Conservation (phyloP, 1,140 invertebrate species). For the Heliconius hermathena region DNA sequence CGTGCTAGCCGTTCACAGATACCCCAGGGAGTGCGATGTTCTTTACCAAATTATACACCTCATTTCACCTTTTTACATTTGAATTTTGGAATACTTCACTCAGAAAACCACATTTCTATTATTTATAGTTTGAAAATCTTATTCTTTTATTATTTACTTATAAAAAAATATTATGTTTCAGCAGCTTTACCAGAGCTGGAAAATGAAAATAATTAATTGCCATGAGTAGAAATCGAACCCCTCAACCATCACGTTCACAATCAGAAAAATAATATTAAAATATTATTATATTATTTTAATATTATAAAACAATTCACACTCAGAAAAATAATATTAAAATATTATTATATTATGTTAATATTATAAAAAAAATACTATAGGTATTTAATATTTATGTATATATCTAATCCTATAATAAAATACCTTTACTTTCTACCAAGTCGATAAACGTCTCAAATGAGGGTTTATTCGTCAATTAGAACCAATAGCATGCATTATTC, state of each 20-base stretch:
- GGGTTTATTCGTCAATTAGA: conserved; percentile 36
- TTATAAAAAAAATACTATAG: no score
- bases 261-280: no score
- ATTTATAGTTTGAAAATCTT: background rate
- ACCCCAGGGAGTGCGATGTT: background rate
- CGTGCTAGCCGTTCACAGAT: background rate
- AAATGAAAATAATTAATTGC: no score
- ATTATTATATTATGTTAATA: no score
- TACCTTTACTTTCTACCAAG: background rate
- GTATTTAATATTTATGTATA: background rate
- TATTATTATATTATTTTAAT: no score
- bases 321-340: no score
- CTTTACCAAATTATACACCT: conserved; percentile 5
- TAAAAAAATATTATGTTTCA: no score
- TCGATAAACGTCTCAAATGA: background rate
- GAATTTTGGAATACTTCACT: background rate
- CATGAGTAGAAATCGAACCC: no score
- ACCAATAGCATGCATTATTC: conserved; percentile 43
- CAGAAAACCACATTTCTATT: background rate
- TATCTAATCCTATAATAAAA: background rate
- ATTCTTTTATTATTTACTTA: background rate
- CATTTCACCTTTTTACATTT: background rate
- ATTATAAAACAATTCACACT: no score
- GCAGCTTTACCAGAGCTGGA: no score
- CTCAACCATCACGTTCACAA: no score